Evolutionary conservation across 1,140 invertebrate species (phyloP), one percentile per base, ranked within the genome.

Genomic region (Drosophila littoralis): DNA sequence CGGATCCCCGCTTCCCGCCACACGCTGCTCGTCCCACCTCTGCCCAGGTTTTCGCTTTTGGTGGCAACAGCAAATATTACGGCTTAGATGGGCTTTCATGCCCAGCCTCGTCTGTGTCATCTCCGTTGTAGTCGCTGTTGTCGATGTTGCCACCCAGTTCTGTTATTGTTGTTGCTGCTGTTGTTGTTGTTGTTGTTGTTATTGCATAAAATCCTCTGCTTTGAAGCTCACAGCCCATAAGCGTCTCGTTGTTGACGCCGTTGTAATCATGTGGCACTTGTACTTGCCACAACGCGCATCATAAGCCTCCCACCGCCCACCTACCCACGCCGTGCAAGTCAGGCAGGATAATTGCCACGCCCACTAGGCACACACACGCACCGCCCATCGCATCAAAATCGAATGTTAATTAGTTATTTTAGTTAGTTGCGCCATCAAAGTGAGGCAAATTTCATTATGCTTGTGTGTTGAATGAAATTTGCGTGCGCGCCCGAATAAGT

Each of bases 11-110:
- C 45, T 45, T 6, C 7, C 13, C 28, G 15, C 15, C 0, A 0
- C 10, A 9, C 38, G 38, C 38, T 40, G 7, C 22, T 28, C 38
- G 40, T 43, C 54, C 54, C 46, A n/a, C 12, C 42, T 50, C 12
- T 50, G 52, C 38, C 12, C 13, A 58, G 52, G 32, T 65, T 66
- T 35, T 55, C 51, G 52, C 55, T 73, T 50, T 54, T 50, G 55
- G 54, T 75, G 60, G 55, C 67, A 71, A 57, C 77, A 80, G 79
- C 79, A 81, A 80, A 81, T 81, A 81, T 81, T 76, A 65, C 40
- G 77, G 73, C 81, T 84, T 84, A 84, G 73, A 69, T 28, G 22
- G 65, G 77, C 66, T 76, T 83, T 80, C 45, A 46, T 48, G 61
- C 51, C 22, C 73, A 67, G 54, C 33, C 70, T 54, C 70, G 67